A percentile compares a stretch with the other conserved stretches of the same genome.
phyloP scores from a whole-genome alignment of 2,113 vertebrate genomes.

The Megaceryle maxima region DNA sequence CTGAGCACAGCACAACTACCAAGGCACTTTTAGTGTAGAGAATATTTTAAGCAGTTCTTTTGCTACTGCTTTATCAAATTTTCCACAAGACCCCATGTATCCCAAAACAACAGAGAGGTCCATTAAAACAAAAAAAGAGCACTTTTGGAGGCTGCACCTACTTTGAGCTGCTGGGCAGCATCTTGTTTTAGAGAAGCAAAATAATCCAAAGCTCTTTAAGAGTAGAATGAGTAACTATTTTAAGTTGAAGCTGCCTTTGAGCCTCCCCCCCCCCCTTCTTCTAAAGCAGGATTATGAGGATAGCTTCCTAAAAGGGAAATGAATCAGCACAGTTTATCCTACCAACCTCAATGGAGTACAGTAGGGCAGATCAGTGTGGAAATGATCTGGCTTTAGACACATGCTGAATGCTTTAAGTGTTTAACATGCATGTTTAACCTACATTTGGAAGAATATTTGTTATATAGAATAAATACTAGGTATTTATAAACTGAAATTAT shows the following conservation, averaged over 20 bases:
- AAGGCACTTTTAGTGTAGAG: not conserved
- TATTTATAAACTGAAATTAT: not conserved
- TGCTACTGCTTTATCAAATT: not conserved
- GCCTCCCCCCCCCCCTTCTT: not conserved
- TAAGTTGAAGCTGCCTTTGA: constrained; percentile 11
- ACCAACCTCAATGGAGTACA: not conserved
- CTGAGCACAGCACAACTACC: not conserved
- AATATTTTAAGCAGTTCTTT: not conserved
- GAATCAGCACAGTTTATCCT: constrained; percentile 45
- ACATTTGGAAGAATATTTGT: not conserved
- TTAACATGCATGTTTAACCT: not conserved
- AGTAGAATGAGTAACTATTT: constrained; percentile 1
- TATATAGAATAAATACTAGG: not conserved
- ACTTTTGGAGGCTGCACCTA: not conserved
- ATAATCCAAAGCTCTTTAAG: not conserved
- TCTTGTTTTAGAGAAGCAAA: not conserved
- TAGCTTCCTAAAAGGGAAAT: constrained; percentile 55
- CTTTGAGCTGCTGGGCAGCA: not conserved
- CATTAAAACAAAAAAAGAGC: not conserved
- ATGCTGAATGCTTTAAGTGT: not conserved
- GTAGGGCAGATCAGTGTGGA: not conserved
- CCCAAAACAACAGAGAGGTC: not conserved
- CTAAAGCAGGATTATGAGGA: constrained; percentile 55
- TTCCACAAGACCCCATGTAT: not conserved
- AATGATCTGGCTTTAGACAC: not conserved